These are phyloP conservation scores for Neoascia interrupta DNA, from an alignment of 2,888 invertebrate species.

Conservation along the genomic window DNA sequence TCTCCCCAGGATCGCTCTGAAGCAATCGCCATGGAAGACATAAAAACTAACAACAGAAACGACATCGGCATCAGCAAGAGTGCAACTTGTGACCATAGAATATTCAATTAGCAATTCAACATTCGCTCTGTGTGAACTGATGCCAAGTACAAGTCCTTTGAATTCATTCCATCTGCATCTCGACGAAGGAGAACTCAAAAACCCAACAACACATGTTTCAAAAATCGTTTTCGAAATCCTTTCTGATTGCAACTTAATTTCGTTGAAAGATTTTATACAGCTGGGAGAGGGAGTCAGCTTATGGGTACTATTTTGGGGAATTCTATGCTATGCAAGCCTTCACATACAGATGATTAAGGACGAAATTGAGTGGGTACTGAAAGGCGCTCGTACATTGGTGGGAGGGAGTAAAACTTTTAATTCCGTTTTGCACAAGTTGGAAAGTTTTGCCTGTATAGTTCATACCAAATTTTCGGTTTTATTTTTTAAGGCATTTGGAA, in stretches of 20 bases:
- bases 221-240: conserved; percentile 63
- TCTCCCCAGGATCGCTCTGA: too few species aligned
- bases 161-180: not conserved
- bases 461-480: not conserved
- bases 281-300: conserved; percentile 2
- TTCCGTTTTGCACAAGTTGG: conserved; percentile 56
- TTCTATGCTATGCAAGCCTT: conserved; percentile 11
- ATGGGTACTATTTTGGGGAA: not conserved
- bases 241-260: conserved; percentile 63
- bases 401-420: conserved; percentile 50
- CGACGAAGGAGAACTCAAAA: not conserved
- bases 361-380: too few species aligned
- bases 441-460: conserved; percentile 53
- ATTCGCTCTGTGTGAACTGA: conserved; percentile 11
- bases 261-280: conserved; percentile 29
- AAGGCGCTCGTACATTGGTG: too few species aligned
- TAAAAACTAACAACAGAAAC: conserved; percentile 4
- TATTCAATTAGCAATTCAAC: conserved; percentile 60
- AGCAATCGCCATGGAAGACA: conserved; percentile 38
- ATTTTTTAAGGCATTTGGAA: too few species aligned
- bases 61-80: conserved; percentile 29
- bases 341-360: conserved; percentile 26
- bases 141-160: conserved; percentile 11
- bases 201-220: conserved; percentile 57
- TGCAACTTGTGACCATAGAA: conserved; percentile 47